Conservation (phyloP, 2,113 vertebrate genomes). For the Eupsittula cactorum region DNA sequence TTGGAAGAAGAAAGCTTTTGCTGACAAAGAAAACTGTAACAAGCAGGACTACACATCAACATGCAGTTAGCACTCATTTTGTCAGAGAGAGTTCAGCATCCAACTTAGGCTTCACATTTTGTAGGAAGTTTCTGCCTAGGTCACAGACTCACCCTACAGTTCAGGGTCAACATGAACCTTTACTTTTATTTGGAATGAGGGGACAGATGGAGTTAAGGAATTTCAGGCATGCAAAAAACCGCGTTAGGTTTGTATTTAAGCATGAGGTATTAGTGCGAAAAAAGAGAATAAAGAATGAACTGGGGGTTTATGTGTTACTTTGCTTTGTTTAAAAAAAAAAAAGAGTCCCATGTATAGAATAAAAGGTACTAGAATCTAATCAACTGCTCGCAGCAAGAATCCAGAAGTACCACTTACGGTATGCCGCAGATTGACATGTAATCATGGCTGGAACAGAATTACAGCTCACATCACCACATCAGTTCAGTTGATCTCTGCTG, state of each 20-base stretch:
- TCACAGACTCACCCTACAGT: neutral
- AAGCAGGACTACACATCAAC: constrained; percentile 32
- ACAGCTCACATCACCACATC: neutral
- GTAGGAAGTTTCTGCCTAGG: neutral
- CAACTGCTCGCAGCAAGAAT: constrained; percentile 21
- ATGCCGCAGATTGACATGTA: neutral
- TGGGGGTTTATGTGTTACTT: neutral
- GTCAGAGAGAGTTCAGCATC: constrained; percentile 22
- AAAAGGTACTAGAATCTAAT: constrained; percentile 54
- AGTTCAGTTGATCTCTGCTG: constrained; percentile 1
- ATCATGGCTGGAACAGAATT: constrained; percentile 25
- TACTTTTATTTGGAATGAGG: neutral
- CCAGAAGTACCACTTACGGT: neutral
- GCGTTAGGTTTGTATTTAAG: constrained; percentile 19
- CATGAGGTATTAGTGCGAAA: neutral
- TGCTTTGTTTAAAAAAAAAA: neutral
- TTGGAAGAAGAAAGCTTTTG: constrained; percentile 43
- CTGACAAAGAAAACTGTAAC: constrained; percentile 67
- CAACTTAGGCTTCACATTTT: neutral
- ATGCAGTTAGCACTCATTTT: constrained; percentile 51
- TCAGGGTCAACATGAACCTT: neutral
- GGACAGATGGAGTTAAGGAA: neutral
- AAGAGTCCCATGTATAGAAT: neutral
- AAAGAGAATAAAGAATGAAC: constrained; percentile 16
- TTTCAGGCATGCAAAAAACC: neutral